A percentile compares a stretch with the other conserved stretches of the same genome.
Conservation (phyloP, 2,888 invertebrate genomes). For the Nymphalis c-album region DNA sequence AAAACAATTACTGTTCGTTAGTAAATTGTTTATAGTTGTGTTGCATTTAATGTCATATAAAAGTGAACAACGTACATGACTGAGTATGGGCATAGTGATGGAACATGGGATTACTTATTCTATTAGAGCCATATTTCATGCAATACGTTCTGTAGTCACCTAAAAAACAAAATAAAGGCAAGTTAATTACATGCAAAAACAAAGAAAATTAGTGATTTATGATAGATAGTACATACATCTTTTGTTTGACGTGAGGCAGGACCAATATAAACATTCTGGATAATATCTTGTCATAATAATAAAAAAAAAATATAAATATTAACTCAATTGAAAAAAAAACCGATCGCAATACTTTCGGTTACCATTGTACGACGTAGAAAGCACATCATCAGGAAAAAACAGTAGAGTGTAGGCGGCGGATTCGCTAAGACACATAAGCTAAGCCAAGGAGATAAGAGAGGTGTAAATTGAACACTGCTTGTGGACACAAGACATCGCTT, state of each 20-base stretch:
- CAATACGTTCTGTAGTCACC: conserved; percentile 68
- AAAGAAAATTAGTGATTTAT: conserved; percentile 34
- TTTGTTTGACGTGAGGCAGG: conserved; percentile 35
- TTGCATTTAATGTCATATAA: conserved; percentile 24
- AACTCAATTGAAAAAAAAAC: conserved; percentile 33
- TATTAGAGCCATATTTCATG: conserved; percentile 73
- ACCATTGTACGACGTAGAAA: conserved; percentile 53
- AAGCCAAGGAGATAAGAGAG: conserved; percentile 59
- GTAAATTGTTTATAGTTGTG: conserved; percentile 13
- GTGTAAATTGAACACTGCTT: conserved; percentile 61
- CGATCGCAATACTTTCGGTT: conserved; percentile 37
- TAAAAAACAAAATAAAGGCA: conserved; percentile 56
- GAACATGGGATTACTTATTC: conserved; percentile 64
- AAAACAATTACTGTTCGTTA: conserved; percentile 13
- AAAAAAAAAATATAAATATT: conserved; percentile 13
- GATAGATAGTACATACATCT: conserved; percentile 39
- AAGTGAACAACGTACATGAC: conserved; percentile 66
- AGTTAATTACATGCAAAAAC: conserved; percentile 57
- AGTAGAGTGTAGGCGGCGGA: conserved; percentile 52
- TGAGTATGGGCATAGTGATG: conserved; percentile 58
- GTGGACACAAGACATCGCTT: conserved; percentile 63
- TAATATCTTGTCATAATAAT: conserved; percentile 27
- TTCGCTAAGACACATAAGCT: conserved; percentile 64
- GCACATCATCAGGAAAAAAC: conserved; percentile 50
- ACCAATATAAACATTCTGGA: conserved; percentile 20